Conservation (phyloP, 2,888 invertebrate genomes). For the Hanleya hanleyi region DNA sequence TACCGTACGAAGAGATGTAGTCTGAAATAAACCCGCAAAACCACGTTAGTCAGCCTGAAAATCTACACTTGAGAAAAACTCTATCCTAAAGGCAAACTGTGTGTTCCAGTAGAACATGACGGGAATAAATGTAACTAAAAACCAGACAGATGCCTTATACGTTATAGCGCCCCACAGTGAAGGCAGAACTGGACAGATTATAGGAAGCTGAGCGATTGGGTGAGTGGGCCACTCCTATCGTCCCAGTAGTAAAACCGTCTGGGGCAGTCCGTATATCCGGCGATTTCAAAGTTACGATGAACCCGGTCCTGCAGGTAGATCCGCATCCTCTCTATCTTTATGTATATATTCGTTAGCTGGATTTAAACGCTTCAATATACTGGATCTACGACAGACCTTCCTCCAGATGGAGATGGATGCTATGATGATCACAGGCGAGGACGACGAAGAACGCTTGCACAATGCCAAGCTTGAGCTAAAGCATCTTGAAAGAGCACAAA, state of each 20-base stretch:
- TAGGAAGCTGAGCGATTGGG: neutral
- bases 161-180: neutral
- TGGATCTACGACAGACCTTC: neutral
- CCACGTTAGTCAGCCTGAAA: too few relatives aligned
- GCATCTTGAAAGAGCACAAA: neutral
- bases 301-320: neutral
- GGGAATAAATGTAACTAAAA: too few relatives aligned
- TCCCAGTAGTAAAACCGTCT: neutral
- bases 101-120: too few relatives aligned
- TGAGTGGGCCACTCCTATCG: neutral
- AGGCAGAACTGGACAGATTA: neutral
- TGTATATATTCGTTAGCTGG: too few relatives aligned
- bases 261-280: neutral
- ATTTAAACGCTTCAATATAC: too few relatives aligned
- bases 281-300: neutral
- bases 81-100: too few relatives aligned
- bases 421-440: neutral
- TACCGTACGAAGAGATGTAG: too few relatives aligned
- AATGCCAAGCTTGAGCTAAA: neutral
- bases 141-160: neutral
- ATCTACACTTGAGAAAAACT: too few relatives aligned
- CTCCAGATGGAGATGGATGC: neutral
- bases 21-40: too few relatives aligned
- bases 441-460: neutral
- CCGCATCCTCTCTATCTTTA: too few relatives aligned